Percentiles rank a stretch among this genome's conserved stretches.
These are phyloP conservation scores for Pachypanchax playfairii DNA, from an alignment of 2,113 vertebrate species.

Conservation along the genomic window DNA sequence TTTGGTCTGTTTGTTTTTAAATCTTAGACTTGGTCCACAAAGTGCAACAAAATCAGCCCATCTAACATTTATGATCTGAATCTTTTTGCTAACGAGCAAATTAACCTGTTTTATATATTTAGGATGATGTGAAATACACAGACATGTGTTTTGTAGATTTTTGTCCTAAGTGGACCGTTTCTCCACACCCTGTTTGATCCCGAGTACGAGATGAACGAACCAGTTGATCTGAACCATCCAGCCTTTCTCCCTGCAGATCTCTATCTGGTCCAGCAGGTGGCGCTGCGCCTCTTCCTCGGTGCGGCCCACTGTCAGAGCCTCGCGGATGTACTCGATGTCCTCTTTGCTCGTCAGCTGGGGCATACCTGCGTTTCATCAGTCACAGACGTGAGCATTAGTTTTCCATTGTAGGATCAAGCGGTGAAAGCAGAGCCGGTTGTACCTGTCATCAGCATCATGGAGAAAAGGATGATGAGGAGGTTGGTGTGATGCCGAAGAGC, in stretches of 20 bases:
- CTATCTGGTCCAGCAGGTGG: conserved; percentile 96
- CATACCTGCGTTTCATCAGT: conserved; percentile 80
- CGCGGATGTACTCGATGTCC: conserved; percentile 97
- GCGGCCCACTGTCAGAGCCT: conserved; percentile 92
- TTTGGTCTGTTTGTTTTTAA: background rate
- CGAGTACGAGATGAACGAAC: conserved; percentile 97
- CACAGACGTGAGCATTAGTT: background rate
- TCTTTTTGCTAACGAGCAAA: too few species aligned
- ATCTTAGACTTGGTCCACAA: conserved; percentile 31
- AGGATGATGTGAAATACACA: too few species aligned
- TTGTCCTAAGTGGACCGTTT: conserved; percentile 84
- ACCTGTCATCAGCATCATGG: conserved; percentile 99
- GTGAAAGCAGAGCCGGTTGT: background rate
- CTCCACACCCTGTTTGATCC: conserved; percentile 97
- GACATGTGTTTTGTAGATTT: too few species aligned
- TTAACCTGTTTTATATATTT: too few species aligned
- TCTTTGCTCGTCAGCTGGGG: conserved; percentile 97
- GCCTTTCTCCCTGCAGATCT: conserved; percentile 97
- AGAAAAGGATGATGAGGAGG: conserved; percentile 97
- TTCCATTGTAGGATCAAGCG: too few species aligned
- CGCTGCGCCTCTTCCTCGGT: conserved; percentile 91
- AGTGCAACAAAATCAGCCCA: background rate
- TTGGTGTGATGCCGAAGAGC: conserved; percentile 96
- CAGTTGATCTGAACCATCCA: conserved; percentile 99
- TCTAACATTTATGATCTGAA: too few species aligned